Evolutionary conservation across 2,797 vertebrate species (phyloP).

Genomic region (Psittacula derbiana): DNA sequence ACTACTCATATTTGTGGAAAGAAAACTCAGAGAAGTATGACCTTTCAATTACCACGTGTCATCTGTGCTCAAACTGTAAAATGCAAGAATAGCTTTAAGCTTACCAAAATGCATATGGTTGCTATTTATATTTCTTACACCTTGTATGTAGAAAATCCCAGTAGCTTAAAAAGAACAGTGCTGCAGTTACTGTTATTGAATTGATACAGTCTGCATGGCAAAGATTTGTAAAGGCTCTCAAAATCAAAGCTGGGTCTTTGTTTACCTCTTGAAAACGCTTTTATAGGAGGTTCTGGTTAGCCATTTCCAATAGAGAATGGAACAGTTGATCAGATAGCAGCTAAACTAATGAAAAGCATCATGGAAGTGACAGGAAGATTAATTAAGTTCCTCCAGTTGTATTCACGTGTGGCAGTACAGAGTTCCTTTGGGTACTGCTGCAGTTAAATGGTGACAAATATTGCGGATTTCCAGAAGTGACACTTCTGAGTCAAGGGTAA

Average conservation of each 20-base stretch:
- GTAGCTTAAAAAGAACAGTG: not conserved
- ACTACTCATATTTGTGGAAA: not conserved
- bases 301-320: constrained; percentile 73
- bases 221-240: constrained; percentile 27
- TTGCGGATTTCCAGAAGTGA: constrained; percentile 82
- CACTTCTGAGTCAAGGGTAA: constrained; percentile 93
- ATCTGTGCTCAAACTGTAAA: not conserved
- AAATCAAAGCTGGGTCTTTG: constrained; percentile 62
- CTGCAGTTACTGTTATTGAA: not conserved
- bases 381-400: constrained; percentile 88
- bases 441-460: constrained; percentile 93
- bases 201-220: constrained; percentile 21
- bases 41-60: not conserved
- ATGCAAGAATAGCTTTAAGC: not conserved
- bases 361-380: constrained; percentile 95
- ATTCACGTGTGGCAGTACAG: constrained; percentile 73
- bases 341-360: constrained; percentile 94
- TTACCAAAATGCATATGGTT: not conserved
- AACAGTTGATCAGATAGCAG: constrained; percentile 89
- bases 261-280: constrained; percentile 69
- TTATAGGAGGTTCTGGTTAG: constrained; percentile 66
- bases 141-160: not conserved
- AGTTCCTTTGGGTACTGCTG: constrained; percentile 83
- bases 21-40: not conserved
- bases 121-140: constrained; percentile 21